These are phyloP conservation scores for Gari tellinella DNA, from an alignment of 2,888 invertebrate genomes.

Conservation along the genomic window DNA sequence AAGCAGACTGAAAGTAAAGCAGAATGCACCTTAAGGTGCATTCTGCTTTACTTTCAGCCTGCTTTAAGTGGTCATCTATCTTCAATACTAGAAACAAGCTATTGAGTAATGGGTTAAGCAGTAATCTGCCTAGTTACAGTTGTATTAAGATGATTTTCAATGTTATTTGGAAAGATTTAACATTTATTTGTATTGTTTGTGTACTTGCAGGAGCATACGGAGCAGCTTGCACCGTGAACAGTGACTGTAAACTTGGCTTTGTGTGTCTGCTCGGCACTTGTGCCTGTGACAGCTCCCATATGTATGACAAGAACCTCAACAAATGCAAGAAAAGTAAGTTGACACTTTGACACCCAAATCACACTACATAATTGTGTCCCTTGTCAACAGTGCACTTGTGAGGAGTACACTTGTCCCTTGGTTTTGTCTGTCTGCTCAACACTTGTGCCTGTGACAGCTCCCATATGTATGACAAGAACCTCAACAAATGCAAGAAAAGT, in stretches of 20 bases:
- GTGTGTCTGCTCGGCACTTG: conserved; percentile 37
- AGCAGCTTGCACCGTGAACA: conserved; percentile 36
- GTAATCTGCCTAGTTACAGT: too few relatives aligned
- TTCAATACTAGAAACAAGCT: too few relatives aligned
- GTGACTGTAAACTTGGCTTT: conserved; percentile 46
- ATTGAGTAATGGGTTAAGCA: too few relatives aligned
- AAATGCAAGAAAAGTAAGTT: conserved; percentile 51
- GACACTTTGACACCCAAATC: background rate
- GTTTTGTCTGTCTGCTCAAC: conserved; percentile 29
- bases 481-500: conserved; percentile 43
- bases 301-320: conserved; percentile 33
- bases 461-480: conserved; percentile 36
- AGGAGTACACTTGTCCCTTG: too few relatives aligned
- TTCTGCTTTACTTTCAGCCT: too few relatives aligned
- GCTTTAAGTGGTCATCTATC: too few relatives aligned
- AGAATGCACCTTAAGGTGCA: too few relatives aligned
- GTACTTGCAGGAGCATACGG: conserved; percentile 41
- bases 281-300: conserved; percentile 36
- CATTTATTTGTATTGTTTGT: conserved; percentile 2
- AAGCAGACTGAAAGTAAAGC: too few relatives aligned
- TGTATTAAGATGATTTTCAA: too few relatives aligned
- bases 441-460: conserved; percentile 46
- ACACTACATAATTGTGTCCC: too few relatives aligned
- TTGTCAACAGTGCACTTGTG: too few relatives aligned
- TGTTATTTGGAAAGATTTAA: too few relatives aligned